These are phyloP conservation scores for Rhyzopertha dominica DNA, from an alignment of 1,140 invertebrate genomes.

Conservation along the genomic window DNA sequence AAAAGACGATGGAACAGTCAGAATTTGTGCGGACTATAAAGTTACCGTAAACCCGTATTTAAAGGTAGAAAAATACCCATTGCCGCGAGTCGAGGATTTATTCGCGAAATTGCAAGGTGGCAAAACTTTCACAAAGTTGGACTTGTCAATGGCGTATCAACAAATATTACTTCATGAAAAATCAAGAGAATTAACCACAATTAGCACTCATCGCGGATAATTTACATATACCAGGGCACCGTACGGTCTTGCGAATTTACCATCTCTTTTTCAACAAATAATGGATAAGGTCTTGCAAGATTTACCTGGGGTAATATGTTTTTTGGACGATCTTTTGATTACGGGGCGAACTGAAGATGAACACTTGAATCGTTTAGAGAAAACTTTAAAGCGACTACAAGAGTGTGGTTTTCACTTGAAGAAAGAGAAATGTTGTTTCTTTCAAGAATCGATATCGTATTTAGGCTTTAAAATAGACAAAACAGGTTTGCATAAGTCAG, in stretches of 20 bases:
- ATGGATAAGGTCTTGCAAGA: conserved; percentile 41
- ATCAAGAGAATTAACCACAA: conserved; percentile 31
- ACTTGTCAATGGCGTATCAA: conserved; percentile 41
- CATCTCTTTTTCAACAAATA: conserved; percentile 43
- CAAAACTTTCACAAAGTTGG: conserved; percentile 39
- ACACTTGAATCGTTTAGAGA: conserved; percentile 27
- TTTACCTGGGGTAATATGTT: conserved; percentile 21
- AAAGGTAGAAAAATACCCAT: conserved; percentile 36
- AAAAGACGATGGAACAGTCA: conserved; percentile 41
- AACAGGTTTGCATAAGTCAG: conserved; percentile 23
- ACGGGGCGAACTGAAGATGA: conserved; percentile 26
- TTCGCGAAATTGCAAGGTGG: conserved; percentile 36
- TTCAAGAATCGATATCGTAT: conserved; percentile 27
- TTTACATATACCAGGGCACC: conserved; percentile 34
- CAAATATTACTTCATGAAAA: conserved; percentile 37
- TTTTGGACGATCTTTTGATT: conserved; percentile 43
- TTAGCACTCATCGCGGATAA: conserved; percentile 36
- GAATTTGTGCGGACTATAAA: conserved; percentile 48
- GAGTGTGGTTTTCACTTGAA: conserved; percentile 22
- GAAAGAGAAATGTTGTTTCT: conserved; percentile 26
- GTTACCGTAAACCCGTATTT: conserved; percentile 40
- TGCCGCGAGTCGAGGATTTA: conserved; percentile 37
- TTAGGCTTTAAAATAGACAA: conserved; percentile 21
- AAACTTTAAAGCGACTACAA: conserved; percentile 23
- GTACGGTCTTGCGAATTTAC: conserved; percentile 23